Conservation (phyloP, 2,113 vertebrate species). For the Oncorhynchus gorbuscha region DNA sequence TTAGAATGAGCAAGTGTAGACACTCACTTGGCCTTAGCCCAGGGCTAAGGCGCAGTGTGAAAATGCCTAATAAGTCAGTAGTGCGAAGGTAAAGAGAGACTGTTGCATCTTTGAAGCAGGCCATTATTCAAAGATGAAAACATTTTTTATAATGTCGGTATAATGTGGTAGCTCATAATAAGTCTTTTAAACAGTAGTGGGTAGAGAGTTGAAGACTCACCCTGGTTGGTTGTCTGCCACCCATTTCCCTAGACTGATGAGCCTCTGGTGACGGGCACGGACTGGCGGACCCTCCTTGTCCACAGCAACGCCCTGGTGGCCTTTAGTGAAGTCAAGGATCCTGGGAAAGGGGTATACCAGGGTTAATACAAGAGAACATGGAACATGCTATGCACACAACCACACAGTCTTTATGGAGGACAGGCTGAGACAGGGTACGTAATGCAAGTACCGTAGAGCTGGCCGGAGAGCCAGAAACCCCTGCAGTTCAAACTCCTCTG, state of each 20-base stretch:
- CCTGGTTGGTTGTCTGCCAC: conserved; percentile 90
- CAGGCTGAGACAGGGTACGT: background rate
- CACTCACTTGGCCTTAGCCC: no score
- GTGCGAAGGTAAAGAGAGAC: no score
- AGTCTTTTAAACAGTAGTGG: background rate
- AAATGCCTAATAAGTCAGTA: no score
- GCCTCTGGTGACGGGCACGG: conserved; percentile 86
- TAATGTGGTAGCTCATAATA: background rate
- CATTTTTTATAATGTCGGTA: background rate
- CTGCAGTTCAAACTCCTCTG: conserved; percentile 98
- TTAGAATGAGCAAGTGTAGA: no score
- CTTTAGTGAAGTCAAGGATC: conserved; percentile 96
- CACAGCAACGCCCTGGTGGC: conserved; percentile 91
- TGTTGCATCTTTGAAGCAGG: no score
- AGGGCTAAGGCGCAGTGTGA: no score
- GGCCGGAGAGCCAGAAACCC: conserved; percentile 95
- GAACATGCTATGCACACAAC: background rate
- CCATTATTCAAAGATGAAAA: no score
- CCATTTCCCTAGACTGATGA: conserved; percentile 90
- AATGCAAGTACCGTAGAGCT: conserved; percentile 84
- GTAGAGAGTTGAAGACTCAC: conserved; percentile 61
- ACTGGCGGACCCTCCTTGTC: conserved; percentile 85
- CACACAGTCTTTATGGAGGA: background rate
- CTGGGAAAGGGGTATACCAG: conserved; percentile 64
- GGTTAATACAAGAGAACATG: background rate